phyloP scores from a whole-genome alignment of 1,140 invertebrate species.

The Drosophila bocqueti region DNA sequence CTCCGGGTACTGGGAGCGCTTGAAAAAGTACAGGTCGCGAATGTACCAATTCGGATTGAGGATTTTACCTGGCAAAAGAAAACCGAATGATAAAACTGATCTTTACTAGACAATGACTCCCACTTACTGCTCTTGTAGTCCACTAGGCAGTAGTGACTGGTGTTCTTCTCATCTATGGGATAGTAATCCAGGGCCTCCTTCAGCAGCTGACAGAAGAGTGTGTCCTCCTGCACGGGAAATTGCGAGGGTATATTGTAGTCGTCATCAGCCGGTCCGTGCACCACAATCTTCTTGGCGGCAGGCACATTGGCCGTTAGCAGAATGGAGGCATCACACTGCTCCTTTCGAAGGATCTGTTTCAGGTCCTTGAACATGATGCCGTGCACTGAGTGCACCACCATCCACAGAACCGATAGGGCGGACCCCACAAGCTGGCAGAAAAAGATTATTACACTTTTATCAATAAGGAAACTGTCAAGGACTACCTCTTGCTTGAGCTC shows the following conservation, averaged over 20 bases:
- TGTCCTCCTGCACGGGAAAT: conserved; percentile 99
- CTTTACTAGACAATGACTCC: neutral
- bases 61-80: conserved; percentile 60
- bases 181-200: conserved; percentile 99
- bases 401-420: conserved; percentile 97
- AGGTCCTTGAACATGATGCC: conserved; percentile 99
- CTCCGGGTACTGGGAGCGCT: conserved; percentile 98
- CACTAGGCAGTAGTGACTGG: conserved; percentile 96
- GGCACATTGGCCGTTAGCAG: conserved; percentile 99
- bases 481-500: conserved; percentile 94
- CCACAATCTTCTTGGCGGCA: conserved; percentile 99
- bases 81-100: accelerated
- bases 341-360: conserved; percentile 99
- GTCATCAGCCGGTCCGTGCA: conserved; percentile 92
- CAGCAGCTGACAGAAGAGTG: conserved; percentile 98
- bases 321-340: conserved; percentile 99
- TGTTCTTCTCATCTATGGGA: conserved; percentile 95
- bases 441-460: too few species aligned
- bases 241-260: conserved; percentile 98
- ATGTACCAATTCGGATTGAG: conserved; percentile 96
- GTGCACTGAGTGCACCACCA: conserved; percentile 98
- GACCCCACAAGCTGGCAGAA: conserved; percentile 91
- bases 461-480: neutral
- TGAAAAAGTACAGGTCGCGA: conserved; percentile 99
- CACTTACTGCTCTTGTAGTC: conserved; percentile 98